Base-by-base conservation (phyloP, 2,888 invertebrate genomes). In the Parapristionchus giblindavisi region DNA sequence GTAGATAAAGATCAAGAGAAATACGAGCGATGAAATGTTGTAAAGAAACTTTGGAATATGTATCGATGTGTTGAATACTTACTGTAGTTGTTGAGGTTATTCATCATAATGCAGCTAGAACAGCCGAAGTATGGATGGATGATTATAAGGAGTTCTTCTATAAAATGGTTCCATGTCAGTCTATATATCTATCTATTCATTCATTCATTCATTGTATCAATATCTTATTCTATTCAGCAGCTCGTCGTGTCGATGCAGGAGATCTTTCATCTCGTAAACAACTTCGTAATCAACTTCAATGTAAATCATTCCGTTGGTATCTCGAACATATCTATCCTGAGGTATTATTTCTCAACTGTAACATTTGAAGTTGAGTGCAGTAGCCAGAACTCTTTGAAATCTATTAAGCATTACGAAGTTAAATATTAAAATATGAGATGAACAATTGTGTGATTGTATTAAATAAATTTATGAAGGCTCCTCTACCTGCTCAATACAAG, bases 71-170 rank as follows among this genome's bases (percentile, higher is more conserved):
- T 4, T 34, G 21, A 58, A 60, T 63, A 1, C 24, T 29, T 38
- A 11, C 38, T 3, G 24, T 17, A 17, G 14, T 11, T 63, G 27
- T 61, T 5, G 27, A 77, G 77, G 80, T 80, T 0, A 83, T 83
- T 56, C 83, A 83, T 76, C 83, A 83, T 91, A 99, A 99, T 91
- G 96, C 97, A 85, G 96, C 96, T 87, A 92, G 99, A 88, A 96
- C 98, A 87, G 98, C 97, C 87, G 95, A 96, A 90, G 99, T 99
- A 88, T 99, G 99, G 99, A 94, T 99, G 94, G 99, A 99, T 92
- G 96, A 98, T 90, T 98, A 97, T 94, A 93, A 95, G 90, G 93
- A 93, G 82, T 78, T 82, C 77, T 81, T 85, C 78, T 81, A 80
- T 70, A 94, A 83, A 76, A 80, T 80, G 81, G 82, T 80, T 24